Percentiles rank a stretch among this genome's conserved stretches.
These are phyloP conservation scores for Vireo altiloquus DNA, from an alignment of 2,113 vertebrate species.

Conservation along the genomic window DNA sequence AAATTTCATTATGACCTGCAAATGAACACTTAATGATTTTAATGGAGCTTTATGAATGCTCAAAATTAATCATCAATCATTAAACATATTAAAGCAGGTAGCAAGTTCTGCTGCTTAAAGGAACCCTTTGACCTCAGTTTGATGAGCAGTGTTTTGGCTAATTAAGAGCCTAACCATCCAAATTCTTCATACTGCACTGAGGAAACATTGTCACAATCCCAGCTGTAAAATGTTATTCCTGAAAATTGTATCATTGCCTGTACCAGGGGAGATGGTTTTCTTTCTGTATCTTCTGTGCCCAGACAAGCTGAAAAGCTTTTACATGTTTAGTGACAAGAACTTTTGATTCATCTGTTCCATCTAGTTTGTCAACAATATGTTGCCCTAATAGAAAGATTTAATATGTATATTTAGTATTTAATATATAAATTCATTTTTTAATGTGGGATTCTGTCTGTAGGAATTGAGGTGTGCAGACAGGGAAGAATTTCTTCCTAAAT, in stretches of 20 bases:
- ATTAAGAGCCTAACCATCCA: background rate
- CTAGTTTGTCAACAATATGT: background rate
- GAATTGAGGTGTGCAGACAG: background rate
- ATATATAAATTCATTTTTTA: background rate
- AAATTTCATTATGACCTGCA: background rate
- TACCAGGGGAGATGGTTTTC: background rate
- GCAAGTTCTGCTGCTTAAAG: background rate
- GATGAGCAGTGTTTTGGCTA: background rate
- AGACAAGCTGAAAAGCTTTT: background rate
- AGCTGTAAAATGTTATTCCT: background rate
- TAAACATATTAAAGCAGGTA: background rate
- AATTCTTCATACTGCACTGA: background rate
- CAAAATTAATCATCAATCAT: background rate
- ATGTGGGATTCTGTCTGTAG: background rate
- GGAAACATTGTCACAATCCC: background rate
- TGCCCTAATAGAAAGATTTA: background rate
- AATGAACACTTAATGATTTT: background rate
- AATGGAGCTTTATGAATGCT: background rate
- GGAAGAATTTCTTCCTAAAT: background rate
- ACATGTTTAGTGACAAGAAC: background rate
- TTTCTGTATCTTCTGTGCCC: background rate
- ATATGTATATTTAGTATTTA: background rate
- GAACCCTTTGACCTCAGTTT: background rate
- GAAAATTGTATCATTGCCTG: background rate
- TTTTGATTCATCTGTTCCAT: background rate